Conservation (phyloP, 2,797 vertebrate genomes). For the Etheostoma nigrum region DNA sequence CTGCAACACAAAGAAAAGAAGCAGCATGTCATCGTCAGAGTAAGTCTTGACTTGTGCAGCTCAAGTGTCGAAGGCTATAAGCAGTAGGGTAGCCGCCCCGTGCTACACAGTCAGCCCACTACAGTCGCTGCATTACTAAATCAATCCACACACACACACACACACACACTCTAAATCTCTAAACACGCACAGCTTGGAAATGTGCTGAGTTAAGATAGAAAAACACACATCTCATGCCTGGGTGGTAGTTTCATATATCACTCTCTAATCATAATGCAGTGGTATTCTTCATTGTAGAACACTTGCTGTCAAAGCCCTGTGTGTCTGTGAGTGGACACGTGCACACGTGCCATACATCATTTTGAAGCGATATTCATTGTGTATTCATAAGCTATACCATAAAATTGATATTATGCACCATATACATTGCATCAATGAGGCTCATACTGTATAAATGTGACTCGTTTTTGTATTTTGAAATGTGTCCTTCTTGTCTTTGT, state of each 20-base stretch:
- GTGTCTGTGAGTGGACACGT: slow-evolving; percentile 5
- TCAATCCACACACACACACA: slow-evolving; percentile 41
- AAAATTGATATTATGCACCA: neutral
- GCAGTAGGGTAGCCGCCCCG: neutral
- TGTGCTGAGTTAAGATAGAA: slow-evolving; percentile 63
- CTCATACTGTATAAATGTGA: neutral
- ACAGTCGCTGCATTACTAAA: slow-evolving; percentile 52
- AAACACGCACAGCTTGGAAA: slow-evolving; percentile 27
- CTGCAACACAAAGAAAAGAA: slow-evolving; percentile 59
- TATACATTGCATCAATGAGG: neutral
- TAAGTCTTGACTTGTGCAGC: slow-evolving; percentile 7
- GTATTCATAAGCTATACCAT: neutral
- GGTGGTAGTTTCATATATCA: slow-evolving; percentile 67
- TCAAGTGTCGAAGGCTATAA: slow-evolving; percentile 19
- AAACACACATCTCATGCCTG: slow-evolving; percentile 50
- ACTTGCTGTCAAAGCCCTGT: slow-evolving; percentile 32
- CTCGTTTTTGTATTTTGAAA: neutral
- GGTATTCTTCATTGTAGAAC: slow-evolving; percentile 41
- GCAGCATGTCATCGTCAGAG: slow-evolving; percentile 11
- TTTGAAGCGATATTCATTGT: neutral
- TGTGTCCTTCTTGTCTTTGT: neutral
- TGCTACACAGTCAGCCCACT: slow-evolving; percentile 50
- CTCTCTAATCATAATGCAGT: slow-evolving; percentile 57
- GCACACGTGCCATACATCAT: neutral
- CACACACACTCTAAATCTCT: slow-evolving; percentile 2